phyloP scores from a whole-genome alignment of 2,888 invertebrate species.

The Cabera pusaria region DNA sequence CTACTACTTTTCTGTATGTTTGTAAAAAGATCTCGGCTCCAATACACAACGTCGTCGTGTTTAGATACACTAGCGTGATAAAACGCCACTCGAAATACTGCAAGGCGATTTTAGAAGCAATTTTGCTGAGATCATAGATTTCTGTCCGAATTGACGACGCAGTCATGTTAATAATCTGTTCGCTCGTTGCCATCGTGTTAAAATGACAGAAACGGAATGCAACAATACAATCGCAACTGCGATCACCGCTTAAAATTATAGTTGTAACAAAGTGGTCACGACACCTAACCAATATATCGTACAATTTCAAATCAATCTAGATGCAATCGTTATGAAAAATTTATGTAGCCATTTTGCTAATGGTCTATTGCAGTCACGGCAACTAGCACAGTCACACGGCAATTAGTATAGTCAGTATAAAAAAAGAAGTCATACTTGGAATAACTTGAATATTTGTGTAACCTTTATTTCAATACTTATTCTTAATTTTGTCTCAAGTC shows the following conservation, averaged over 20 bases:
- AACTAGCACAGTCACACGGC: too few relatives aligned
- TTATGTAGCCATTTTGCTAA: too few relatives aligned
- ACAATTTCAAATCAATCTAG: too few relatives aligned
- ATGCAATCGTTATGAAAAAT: too few relatives aligned
- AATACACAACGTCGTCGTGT: constrained; percentile 46
- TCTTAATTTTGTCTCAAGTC: too few relatives aligned
- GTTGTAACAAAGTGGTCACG: constrained; percentile 2
- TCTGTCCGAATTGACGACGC: constrained; percentile 2
- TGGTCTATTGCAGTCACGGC: neutral
- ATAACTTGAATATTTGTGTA: too few relatives aligned
- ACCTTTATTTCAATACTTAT: too few relatives aligned
- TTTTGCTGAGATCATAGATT: constrained; percentile 42
- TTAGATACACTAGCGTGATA: constrained; percentile 57
- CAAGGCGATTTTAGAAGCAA: constrained; percentile 55
- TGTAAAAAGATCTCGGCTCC: constrained; percentile 52
- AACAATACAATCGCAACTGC: constrained; percentile 1
- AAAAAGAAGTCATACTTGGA: too few relatives aligned
- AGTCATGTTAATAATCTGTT: constrained; percentile 19
- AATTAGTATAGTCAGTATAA: too few relatives aligned
- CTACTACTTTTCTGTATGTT: constrained; percentile 47
- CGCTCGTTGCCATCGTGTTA: constrained; percentile 15
- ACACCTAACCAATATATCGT: constrained; percentile 1
- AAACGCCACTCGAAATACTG: constrained; percentile 59
- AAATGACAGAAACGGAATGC: constrained; percentile 1
- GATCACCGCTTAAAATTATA: constrained; percentile 1